A percentile compares a stretch with the other conserved stretches of the same genome.
phyloP scores from a whole-genome alignment of 2,797 vertebrate genomes.

The Anguilla anguilla region DNA sequence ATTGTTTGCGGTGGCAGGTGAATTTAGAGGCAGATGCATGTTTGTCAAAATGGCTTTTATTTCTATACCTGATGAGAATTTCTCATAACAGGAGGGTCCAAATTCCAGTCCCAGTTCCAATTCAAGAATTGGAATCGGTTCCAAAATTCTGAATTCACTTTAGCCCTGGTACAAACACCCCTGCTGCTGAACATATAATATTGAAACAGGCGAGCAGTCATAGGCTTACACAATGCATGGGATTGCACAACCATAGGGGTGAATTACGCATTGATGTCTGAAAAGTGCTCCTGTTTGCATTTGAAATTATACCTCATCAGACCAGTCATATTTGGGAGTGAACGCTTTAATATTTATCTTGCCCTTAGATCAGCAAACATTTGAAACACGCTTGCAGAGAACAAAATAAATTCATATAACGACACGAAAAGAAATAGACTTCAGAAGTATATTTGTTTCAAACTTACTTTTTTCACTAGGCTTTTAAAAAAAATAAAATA shows the following conservation, averaged over 20 bases:
- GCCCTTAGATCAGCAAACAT: constrained; percentile 19
- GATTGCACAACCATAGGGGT: neutral
- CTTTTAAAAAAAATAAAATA: no score
- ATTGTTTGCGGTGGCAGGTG: no score
- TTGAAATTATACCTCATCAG: neutral
- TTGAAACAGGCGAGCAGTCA: neutral
- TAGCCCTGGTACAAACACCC: no score
- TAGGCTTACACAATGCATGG: neutral
- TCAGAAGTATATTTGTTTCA: neutral
- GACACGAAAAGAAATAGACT: neutral
- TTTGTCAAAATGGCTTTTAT: no score
- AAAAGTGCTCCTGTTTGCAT: neutral
- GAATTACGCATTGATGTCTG: neutral
- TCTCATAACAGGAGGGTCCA: no score
- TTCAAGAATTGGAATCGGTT: no score
- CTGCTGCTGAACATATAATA: neutral
- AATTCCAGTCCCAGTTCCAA: no score
- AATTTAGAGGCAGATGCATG: no score
- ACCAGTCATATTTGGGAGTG: constrained; percentile 15
- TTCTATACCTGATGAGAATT: no score
- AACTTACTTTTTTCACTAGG: no score
- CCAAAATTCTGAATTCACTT: no score
- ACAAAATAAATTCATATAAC: neutral
- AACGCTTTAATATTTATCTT: constrained; percentile 21
- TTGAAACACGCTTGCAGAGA: constrained; percentile 3